Conservation (phyloP, 30 jellyfish, hydroid and myxozoan genomes). For the Turritopsis rubra region DNA sequence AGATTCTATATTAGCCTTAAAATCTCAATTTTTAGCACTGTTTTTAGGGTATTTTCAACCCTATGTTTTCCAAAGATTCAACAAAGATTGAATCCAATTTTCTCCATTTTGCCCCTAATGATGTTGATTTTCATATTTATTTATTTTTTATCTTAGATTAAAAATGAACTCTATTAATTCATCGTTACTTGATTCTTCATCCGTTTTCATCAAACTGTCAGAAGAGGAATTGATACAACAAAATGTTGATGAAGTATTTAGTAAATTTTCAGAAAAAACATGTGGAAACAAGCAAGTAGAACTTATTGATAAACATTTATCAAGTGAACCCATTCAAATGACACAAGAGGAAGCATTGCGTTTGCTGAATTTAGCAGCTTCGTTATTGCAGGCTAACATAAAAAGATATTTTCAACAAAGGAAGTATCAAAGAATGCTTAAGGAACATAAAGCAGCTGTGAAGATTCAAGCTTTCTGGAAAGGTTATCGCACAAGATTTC, state of each 20-base stretch:
- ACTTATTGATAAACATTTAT: neutral
- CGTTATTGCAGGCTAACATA: slow-evolving; percentile 67
- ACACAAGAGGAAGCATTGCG: slow-evolving; percentile 88
- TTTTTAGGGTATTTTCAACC: too few relatives aligned
- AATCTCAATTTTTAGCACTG: too few relatives aligned
- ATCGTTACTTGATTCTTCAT: slow-evolving; percentile 69
- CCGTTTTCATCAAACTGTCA: slow-evolving; percentile 50
- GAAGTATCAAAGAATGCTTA: slow-evolving; percentile 31
- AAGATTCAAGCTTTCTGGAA: slow-evolving; percentile 91
- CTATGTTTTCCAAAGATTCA: too few relatives aligned
- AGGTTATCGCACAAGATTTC: slow-evolving; percentile 62
- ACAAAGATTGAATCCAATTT: too few relatives aligned
- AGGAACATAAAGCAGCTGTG: slow-evolving; percentile 69
- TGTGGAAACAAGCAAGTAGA: neutral
- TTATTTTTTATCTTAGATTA: too few relatives aligned
- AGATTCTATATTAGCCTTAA: too few relatives aligned
- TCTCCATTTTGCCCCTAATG: too few relatives aligned
- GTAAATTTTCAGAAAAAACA: neutral
- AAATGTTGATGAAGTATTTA: neutral
- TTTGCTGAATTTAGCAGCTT: slow-evolving; percentile 73
- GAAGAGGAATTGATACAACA: slow-evolving; percentile 8
- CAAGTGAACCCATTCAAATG: slow-evolving; percentile 26
- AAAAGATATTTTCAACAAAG: slow-evolving; percentile 71
- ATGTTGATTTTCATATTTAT: too few relatives aligned
- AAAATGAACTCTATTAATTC: slow-evolving; percentile 33